These are phyloP conservation scores for Coregonus sp. DNA, from an alignment of 2,797 vertebrate species.

Conservation along the genomic window DNA sequence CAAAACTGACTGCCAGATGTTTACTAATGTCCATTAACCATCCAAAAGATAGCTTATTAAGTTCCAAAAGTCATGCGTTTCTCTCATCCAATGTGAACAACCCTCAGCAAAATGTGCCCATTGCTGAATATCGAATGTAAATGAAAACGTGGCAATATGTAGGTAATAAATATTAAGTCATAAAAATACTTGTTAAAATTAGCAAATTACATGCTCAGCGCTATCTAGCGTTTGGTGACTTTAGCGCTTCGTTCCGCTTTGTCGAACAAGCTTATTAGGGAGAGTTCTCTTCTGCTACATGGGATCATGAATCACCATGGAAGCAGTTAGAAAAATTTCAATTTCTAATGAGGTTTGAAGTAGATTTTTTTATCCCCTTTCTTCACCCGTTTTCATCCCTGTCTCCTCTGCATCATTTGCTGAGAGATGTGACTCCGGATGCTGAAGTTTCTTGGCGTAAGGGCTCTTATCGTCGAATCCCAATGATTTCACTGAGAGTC, in stretches of 20 bases:
- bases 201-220: background rate
- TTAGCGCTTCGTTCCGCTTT: background rate
- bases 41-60: slow-evolving; percentile 15
- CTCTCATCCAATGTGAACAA: background rate
- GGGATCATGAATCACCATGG: background rate
- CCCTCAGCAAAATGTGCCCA: background rate
- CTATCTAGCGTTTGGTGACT: background rate
- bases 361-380: slow-evolving; percentile 18
- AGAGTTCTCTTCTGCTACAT: background rate
- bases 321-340: background rate
- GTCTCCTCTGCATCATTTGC: too few species aligned
- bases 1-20: slow-evolving; percentile 5
- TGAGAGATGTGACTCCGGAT: background rate
- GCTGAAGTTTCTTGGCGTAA: slow-evolving; percentile 51
- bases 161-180: background rate
- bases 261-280: too few species aligned
- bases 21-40: slow-evolving; percentile 17
- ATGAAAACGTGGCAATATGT: background rate
- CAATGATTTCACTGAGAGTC: slow-evolving; percentile 8
- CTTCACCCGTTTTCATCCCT: background rate
- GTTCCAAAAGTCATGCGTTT: background rate
- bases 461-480: slow-evolving; percentile 34
- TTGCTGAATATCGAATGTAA: background rate
- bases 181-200: background rate
- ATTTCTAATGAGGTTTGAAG: background rate